Conservation (phyloP, 2,888 invertebrate species). For the Drosophila austrosaltans region DNA sequence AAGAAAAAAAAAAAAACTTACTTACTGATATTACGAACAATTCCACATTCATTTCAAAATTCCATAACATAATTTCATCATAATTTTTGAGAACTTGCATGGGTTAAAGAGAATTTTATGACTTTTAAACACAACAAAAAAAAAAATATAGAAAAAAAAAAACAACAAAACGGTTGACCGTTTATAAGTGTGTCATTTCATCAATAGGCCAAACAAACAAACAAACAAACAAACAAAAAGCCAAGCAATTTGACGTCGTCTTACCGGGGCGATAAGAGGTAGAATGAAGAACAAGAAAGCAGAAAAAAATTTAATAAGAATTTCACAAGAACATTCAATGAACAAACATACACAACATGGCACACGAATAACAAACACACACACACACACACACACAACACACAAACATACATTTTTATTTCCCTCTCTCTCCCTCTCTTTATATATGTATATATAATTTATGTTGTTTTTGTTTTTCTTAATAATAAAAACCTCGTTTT, state of each 20-base stretch:
- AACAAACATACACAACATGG: slow-evolving; percentile 11
- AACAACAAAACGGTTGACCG: too few relatives aligned
- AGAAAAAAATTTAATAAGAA: slow-evolving; percentile 36
- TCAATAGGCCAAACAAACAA: too few relatives aligned
- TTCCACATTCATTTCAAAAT: too few relatives aligned
- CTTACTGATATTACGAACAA: too few relatives aligned
- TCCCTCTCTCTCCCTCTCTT: not conserved
- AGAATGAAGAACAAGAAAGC: slow-evolving; percentile 34
- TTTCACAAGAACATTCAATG: slow-evolving; percentile 21
- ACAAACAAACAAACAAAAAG: too few relatives aligned
- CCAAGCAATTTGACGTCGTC: not conserved
- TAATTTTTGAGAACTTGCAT: too few relatives aligned
- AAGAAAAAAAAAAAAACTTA: too few relatives aligned
- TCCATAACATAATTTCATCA: too few relatives aligned
- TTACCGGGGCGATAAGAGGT: slow-evolving; percentile 6
- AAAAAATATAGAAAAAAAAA: too few relatives aligned
- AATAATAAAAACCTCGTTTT: slow-evolving; percentile 50
- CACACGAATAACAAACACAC: slow-evolving; percentile 12
- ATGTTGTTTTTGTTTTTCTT: slow-evolving; percentile 1
- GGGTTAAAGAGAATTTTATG: too few relatives aligned
- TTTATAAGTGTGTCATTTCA: too few relatives aligned
- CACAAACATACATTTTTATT: slow-evolving; percentile 15
- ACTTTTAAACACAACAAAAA: too few relatives aligned
- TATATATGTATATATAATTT: not conserved
- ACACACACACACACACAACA: slow-evolving; percentile 4